Conservation (phyloP, 35 echinoderm and acorn worm species). For the Ophioderma brevispina region DNA sequence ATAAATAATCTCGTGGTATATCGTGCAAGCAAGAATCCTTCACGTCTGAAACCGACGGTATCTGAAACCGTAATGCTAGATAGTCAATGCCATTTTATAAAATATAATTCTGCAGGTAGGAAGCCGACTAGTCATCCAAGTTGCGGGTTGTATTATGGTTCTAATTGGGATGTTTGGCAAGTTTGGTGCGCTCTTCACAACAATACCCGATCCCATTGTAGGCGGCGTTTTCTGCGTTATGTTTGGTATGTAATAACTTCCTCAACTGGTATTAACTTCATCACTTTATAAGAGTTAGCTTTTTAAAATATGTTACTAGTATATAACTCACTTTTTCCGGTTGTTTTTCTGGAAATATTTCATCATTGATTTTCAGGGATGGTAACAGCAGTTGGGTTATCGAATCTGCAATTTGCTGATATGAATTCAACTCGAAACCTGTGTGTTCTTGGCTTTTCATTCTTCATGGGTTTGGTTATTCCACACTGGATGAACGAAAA, state of each 20-base stretch:
- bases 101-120: conserved; percentile 74
- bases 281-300: no score
- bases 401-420: conserved; percentile 91
- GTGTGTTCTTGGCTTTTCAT: conserved; percentile 78
- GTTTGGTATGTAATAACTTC: conserved; percentile 80
- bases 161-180: conserved; percentile 73
- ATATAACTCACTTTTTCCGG: background rate
- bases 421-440: conserved; percentile 92
- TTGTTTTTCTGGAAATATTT: background rate
- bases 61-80: no score
- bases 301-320: background rate
- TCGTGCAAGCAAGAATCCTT: background rate
- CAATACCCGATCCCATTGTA: conserved; percentile 78
- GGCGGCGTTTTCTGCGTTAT: conserved; percentile 82
- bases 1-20: background rate
- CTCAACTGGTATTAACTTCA: background rate
- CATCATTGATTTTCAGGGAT: conserved; percentile 70
- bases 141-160: conserved; percentile 57
- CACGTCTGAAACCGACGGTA: no score
- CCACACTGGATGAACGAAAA: conserved; percentile 66
- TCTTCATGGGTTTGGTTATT: conserved; percentile 73
- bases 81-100: no score
- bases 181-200: conserved; percentile 81
- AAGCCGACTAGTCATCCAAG: conserved; percentile 76
- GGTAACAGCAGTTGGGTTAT: conserved; percentile 85